phyloP scores from a whole-genome alignment of 92 coral and sea anemone species.

The Parazoanthus atlanticus region DNA sequence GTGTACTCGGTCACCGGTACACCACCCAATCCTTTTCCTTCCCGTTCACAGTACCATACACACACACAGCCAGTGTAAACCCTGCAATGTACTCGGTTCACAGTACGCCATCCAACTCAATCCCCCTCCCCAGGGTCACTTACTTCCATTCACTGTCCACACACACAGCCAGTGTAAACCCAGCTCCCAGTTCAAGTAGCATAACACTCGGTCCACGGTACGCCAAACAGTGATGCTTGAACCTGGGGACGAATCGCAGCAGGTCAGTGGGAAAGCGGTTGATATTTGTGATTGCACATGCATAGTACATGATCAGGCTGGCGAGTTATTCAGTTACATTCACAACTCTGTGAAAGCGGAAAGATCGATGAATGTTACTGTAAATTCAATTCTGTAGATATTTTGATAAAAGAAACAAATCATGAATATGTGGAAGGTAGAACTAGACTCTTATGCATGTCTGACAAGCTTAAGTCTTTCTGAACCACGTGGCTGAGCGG shows the following conservation, averaged over 20 bases:
- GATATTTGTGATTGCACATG: neutral
- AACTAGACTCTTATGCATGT: too few relatives aligned
- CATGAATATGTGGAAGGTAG: too few relatives aligned
- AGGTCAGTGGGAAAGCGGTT: neutral
- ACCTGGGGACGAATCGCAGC: slow-evolving; percentile 49
- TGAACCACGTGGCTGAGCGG: neutral
- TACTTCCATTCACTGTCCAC: slow-evolving; percentile 26
- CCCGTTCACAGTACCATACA: neutral
- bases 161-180: slow-evolving; percentile 7
- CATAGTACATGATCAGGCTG: neutral
- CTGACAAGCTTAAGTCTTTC: neutral
- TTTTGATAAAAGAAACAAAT: too few relatives aligned
- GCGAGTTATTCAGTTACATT: neutral
- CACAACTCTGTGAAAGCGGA: neutral
- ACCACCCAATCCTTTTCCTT: neutral
- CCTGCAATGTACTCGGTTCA: neutral
- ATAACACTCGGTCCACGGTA: slow-evolving; percentile 62
- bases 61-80: too few relatives aligned
- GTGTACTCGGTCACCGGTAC: neutral
- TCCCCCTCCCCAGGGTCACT: neutral
- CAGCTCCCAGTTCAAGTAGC: slow-evolving; percentile 44
- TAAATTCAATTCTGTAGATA: too few relatives aligned
- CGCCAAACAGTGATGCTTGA: slow-evolving; percentile 87
- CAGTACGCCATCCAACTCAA: neutral
- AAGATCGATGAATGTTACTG: neutral